phyloP scores from a whole-genome alignment of 2,888 invertebrate genomes.

The Lysandra bellargus region DNA sequence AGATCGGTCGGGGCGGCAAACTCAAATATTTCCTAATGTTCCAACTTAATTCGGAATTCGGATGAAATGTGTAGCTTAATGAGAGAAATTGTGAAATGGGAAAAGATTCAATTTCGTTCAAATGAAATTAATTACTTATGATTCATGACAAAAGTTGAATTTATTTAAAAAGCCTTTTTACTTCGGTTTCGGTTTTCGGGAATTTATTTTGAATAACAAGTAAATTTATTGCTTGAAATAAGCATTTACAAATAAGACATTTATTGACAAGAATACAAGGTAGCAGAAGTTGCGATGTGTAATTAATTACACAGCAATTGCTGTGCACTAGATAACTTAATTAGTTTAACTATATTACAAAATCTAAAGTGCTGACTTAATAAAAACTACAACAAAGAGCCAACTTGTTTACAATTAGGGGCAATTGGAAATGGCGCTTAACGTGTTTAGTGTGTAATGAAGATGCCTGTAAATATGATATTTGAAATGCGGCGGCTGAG shows the following conservation, averaged over 20 bases:
- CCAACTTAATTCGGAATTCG: constrained; percentile 49
- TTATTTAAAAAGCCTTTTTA: not conserved
- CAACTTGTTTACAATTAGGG: constrained; percentile 19
- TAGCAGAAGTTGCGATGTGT: not conserved
- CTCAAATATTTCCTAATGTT: constrained; percentile 52
- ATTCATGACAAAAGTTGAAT: constrained; percentile 26
- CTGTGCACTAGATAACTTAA: too few relatives aligned
- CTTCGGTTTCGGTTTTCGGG: not conserved
- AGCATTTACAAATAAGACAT: not conserved
- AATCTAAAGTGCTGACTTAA: not conserved
- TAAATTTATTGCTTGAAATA: not conserved
- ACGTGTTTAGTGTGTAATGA: constrained; percentile 51
- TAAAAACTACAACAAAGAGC: not conserved
- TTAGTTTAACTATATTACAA: not conserved
- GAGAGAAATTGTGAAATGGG: constrained; percentile 42
- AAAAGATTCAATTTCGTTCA: constrained; percentile 35
- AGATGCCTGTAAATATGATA: constrained; percentile 72
- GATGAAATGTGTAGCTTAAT: constrained; percentile 50
- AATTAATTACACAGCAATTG: too few relatives aligned
- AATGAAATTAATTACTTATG: constrained; percentile 35
- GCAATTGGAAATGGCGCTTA: constrained; percentile 19
- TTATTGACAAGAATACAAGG: not conserved
- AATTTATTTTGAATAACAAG: constrained; percentile 15
- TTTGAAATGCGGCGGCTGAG: constrained; percentile 71
- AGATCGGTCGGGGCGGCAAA: constrained; percentile 47